phyloP scores from a whole-genome alignment of 2,888 invertebrate species.

The Operophtera brumata region DNA sequence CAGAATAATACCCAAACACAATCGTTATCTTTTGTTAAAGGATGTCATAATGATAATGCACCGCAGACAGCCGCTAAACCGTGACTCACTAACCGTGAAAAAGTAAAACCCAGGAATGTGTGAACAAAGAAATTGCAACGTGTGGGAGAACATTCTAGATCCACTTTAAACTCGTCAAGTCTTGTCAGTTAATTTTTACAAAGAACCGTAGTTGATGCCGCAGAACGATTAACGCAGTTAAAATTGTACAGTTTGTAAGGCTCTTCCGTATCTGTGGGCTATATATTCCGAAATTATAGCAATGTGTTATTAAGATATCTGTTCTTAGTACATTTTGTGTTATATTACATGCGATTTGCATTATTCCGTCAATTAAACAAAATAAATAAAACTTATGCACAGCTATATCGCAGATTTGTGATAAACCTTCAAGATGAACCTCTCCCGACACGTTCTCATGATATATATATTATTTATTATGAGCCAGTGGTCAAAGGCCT shows the following conservation, averaged over 20 bases:
- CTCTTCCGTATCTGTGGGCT: neutral
- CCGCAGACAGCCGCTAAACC: constrained; percentile 19
- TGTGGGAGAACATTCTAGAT: constrained; percentile 44
- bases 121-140: constrained; percentile 50
- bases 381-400: no score
- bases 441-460: no score
- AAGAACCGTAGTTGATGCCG: constrained; percentile 8
- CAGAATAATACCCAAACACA: neutral
- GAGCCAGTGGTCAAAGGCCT: no score
- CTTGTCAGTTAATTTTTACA: constrained; percentile 51
- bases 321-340: no score
- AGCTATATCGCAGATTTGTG: no score
- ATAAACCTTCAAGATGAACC: no score
- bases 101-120: constrained; percentile 38
- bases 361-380: no score
- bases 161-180: constrained; percentile 38
- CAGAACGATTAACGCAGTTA: neutral
- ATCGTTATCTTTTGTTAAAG: constrained; percentile 18
- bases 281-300: no score
- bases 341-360: no score
- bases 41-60: constrained; percentile 19
- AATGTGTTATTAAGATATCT: no score
- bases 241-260: neutral
- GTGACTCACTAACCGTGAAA: constrained; percentile 33
- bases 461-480: no score